Evolutionary conservation across 2,888 invertebrate species (phyloP).

Genomic region (Erebia palarica): DNA sequence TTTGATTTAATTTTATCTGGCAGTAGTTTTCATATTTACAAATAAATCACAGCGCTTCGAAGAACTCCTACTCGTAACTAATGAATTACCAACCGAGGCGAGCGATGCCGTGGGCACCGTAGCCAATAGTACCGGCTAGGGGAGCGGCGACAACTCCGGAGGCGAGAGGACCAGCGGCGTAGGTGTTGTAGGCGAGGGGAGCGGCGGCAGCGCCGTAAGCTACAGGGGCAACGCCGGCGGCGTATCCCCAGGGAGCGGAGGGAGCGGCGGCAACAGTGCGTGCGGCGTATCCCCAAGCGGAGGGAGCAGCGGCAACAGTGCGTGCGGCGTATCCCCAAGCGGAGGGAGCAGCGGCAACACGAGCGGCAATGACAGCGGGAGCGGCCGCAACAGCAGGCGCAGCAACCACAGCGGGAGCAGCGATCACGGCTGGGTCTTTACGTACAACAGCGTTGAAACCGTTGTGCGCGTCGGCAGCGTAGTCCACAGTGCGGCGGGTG

Average conservation of each 20-base stretch:
- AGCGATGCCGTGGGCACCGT: constrained; percentile 50
- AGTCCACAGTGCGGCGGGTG: constrained; percentile 77
- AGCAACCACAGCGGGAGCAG: constrained; percentile 39
- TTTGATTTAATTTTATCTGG: background rate
- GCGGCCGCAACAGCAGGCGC: constrained; percentile 13
- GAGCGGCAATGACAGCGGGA: constrained; percentile 26
- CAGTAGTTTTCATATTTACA: constrained; percentile 7
- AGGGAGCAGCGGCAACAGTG: constrained; percentile 29
- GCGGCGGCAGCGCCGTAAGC: constrained; percentile 39
- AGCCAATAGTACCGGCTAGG: constrained; percentile 40
- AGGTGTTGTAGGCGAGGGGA: constrained; percentile 37
- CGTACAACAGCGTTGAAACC: constrained; percentile 81
- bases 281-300: constrained; percentile 37
- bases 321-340: constrained; percentile 37
- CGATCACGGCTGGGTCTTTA: constrained; percentile 64
- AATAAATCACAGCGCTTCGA: constrained; percentile 8
- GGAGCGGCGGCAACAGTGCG: constrained; percentile 38
- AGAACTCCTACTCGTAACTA: background rate
- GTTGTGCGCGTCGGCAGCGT: constrained; percentile 72
- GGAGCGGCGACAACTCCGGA: constrained; percentile 37
- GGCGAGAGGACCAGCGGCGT: constrained; percentile 37
- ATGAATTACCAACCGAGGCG: constrained; percentile 12
- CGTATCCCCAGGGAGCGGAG: constrained; percentile 27
- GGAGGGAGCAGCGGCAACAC: constrained; percentile 30
- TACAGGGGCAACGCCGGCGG: constrained; percentile 39